These are phyloP conservation scores for Drosophila nigromelanica DNA, from an alignment of 1,140 invertebrate species.

Conservation along the genomic window DNA sequence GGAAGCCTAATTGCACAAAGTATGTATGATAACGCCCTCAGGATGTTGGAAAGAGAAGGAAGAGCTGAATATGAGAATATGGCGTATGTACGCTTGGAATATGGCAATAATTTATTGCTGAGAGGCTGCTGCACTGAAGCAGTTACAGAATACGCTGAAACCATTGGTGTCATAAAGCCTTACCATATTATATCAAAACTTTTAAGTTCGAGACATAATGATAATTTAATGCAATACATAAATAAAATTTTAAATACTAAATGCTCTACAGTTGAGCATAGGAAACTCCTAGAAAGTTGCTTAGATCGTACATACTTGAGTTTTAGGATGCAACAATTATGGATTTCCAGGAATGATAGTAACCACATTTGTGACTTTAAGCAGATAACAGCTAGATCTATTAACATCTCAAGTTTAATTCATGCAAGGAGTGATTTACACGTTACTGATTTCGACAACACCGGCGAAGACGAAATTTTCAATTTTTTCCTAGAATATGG, in stretches of 20 bases:
- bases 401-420: constrained; percentile 3
- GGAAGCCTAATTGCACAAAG: constrained; percentile 34
- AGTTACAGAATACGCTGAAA: constrained; percentile 51
- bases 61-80: constrained; percentile 12
- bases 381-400: constrained; percentile 13
- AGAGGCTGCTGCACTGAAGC: constrained; percentile 41
- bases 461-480: constrained; percentile 41
- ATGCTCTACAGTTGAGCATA: constrained; percentile 13
- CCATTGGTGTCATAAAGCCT: constrained; percentile 58
- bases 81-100: constrained; percentile 43
- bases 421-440: neutral
- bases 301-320: constrained; percentile 34
- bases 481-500: constrained; percentile 45
- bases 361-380: constrained; percentile 12
- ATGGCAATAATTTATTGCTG: constrained; percentile 59
- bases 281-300: constrained; percentile 46
- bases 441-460: constrained; percentile 7
- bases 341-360: neutral
- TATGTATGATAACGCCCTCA: constrained; percentile 56
- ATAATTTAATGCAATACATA: constrained; percentile 50
- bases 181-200: constrained; percentile 62
- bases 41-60: constrained; percentile 43
- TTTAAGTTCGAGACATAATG: constrained; percentile 46
- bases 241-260: constrained; percentile 30
- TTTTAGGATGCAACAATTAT: constrained; percentile 18